Evolutionary conservation across 2,113 vertebrate species (phyloP), one percentile per base, ranked within the genome.

Genomic region (Apodemus sylvaticus): DNA sequence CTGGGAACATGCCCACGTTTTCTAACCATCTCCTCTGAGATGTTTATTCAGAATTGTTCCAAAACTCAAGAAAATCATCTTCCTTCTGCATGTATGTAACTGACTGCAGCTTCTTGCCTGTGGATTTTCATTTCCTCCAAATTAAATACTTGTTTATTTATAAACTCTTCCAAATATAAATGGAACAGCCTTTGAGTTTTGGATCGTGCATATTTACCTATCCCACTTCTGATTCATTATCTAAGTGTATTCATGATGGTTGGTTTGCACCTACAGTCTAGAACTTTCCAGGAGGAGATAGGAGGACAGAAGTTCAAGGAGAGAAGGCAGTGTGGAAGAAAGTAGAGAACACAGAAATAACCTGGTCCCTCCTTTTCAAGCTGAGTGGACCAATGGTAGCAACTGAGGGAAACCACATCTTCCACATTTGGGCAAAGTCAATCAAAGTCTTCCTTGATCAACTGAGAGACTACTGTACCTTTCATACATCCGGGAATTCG

Each of bases 21-120:
- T 62, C 39, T 81, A 68, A 68, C 19, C 58, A 74, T 74, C 45
- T 55, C 29, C 48, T 82, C 77, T 78, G 58, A 86, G 62, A 45
- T 81, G n/a, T 87, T 87, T 81, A 70, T 73, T 94, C 90, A 93
- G 77, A 93, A 78, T 87, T 88, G 68, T 77, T 94, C 90, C 92
- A 94, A 53, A 94, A 90, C n/a, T 77, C 70, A 94, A 92, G 87
- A 71, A 93, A 92, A 68, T 3, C 1, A 4, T 26, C 78, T 92
- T 88, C 12, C 39, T 91, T 60, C 31, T 13, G 13, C 20, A 4
- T 51, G 2, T 26, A 66, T 45, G 3, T 76, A 77, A 42, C 24
- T 96, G 79, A 70, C 64, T 81, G 10, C 29, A 62, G 7, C 73
- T 90, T 79, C 26, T 8, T 70, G 70, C 48, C n/a, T 90, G 89